Evolutionary conservation across 2,113 vertebrate species (phyloP), one percentile per base, ranked within the genome.

Genomic region (Ochotona curzoniae): DNA sequence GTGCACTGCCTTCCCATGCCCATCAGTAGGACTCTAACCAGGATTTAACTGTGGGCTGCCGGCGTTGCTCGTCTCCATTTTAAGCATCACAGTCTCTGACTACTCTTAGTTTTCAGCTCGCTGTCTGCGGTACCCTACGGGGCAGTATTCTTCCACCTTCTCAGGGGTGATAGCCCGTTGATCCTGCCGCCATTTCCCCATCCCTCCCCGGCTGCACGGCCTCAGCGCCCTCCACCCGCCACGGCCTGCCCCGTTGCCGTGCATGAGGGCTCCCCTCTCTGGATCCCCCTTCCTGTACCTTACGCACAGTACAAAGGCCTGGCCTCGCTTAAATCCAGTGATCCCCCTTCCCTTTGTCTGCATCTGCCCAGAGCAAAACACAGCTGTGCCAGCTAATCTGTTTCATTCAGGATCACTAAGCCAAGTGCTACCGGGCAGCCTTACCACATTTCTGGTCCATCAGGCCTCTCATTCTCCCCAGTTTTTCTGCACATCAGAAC

Each of bases 401-500:
- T 69, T 30, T 69, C 63, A 91, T 74, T 32, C 26, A 81, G 18
- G 75, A 44, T 71, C 44, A 57, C 30, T 92, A 85, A 63, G 23
- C 35, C 25, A 71, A 78, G 17, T 83, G 26, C 25, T 86, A 44
- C 66, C 76, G 76, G 54, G 28, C 23, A 47, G 15, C 87, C 51
- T 80, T 81, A 74, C 17, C 87, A 14, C 63, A 23, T 91, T 86
- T 85, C 7, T 81, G 21, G 79, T 54, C 61, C 63, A 35, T 44
- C 70, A 54, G 64, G 30, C 26, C 5, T 75, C 7, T 32, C 13
- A 12, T 81, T 85, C 30, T 75, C 70, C 85, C 35, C 86, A 61
- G 70, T 30, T 32, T 83, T 81, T 90, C 30, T 91, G 32, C 10
- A 83, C 14, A 26, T 89, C 25, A 78, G 12, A 88, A 85, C 83